phyloP scores from a whole-genome alignment of 2,888 invertebrate genomes.

The Embidobia sp. region DNA sequence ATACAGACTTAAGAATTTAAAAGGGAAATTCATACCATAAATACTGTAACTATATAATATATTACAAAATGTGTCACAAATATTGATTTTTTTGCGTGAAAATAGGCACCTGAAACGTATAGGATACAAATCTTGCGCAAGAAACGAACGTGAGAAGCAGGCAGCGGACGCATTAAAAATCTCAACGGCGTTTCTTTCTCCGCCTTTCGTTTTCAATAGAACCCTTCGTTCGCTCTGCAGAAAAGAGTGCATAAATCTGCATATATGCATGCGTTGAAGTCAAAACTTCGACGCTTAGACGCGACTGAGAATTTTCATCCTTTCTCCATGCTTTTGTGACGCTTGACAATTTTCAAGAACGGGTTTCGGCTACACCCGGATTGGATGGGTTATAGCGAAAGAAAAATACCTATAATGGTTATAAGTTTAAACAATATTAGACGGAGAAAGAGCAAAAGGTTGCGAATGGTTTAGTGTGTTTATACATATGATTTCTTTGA shows the following conservation, averaged over 20 bases:
- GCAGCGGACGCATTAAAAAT: conserved; percentile 64
- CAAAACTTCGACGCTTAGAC: conserved; percentile 73
- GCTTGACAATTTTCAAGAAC: conserved; percentile 67
- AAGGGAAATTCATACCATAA: conserved; percentile 23
- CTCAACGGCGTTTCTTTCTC: conserved; percentile 64
- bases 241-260: conserved; percentile 78
- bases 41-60: neutral
- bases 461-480: no score
- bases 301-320: conserved; percentile 65
- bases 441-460: conserved; percentile 49
- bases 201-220: conserved; percentile 67
- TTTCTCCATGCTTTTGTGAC: conserved; percentile 53
- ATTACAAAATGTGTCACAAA: conserved; percentile 43
- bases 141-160: conserved; percentile 66
- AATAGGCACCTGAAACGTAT: conserved; percentile 70
- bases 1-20: neutral
- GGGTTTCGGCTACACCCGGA: no score
- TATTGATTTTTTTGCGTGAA: conserved; percentile 67
- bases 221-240: conserved; percentile 67
- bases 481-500: no score
- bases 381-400: conserved; percentile 21
- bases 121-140: conserved; percentile 64
- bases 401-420: conserved; percentile 15
- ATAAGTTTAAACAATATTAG: neutral
- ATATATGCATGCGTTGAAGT: conserved; percentile 77